Evolutionary conservation across 2,113 vertebrate genomes (phyloP).

Genomic region (Callipepla squamata): DNA sequence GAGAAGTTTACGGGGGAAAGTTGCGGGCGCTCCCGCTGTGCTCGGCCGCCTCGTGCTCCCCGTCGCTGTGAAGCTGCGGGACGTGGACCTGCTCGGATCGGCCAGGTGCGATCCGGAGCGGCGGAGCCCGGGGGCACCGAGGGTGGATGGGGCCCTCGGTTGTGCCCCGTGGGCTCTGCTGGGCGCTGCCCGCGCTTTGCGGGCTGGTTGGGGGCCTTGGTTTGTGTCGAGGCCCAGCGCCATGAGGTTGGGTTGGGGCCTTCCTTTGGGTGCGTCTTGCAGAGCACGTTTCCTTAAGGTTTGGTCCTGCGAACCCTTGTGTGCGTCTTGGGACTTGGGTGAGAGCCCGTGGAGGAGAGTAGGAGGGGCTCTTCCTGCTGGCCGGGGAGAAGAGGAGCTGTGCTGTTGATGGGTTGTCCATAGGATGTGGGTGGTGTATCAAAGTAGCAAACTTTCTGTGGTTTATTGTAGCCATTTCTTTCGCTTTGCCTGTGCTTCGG

Average conservation of each 20-base stretch:
- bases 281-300: fast-evolving
- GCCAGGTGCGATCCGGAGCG: neutral
- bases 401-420: neutral
- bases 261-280: fast-evolving
- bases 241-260: neutral
- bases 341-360: fast-evolving
- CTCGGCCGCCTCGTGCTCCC: slow-evolving; percentile 45
- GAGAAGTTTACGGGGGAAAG: slow-evolving; percentile 59
- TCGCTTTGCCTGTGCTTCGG: neutral
- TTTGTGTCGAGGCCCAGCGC: fast-evolving
- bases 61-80: slow-evolving; percentile 42
- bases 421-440: neutral
- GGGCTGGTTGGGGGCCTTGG: fast-evolving
- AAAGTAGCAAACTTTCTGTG: neutral
- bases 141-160: neutral
- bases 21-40: slow-evolving; percentile 60
- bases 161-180: neutral
- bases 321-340: neutral
- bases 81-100: neutral
- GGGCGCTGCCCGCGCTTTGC: no score
- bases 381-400: neutral
- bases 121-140: neutral
- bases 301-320: neutral
- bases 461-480: neutral
- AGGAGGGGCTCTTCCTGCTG: neutral